Conservation (phyloP, 2,888 invertebrate species). For the Sisyra nigra region DNA sequence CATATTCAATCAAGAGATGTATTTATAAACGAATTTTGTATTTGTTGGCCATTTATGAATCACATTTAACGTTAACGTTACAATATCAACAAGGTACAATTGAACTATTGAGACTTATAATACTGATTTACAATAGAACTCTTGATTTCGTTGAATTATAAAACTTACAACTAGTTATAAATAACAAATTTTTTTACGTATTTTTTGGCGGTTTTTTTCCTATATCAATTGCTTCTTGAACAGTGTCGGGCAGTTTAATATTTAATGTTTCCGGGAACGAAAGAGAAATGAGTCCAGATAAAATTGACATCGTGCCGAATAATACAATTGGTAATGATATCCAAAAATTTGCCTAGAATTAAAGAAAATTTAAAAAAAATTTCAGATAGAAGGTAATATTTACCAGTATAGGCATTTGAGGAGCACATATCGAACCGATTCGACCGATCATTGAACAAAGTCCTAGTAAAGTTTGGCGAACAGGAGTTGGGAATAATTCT, state of each 20-base stretch:
- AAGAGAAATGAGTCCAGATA: conserved; percentile 43
- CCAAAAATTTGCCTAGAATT: conserved; percentile 25
- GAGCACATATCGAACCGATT: conserved; percentile 46
- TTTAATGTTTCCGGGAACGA: conserved; percentile 55
- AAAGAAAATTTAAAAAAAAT: background rate
- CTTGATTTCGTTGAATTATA: too few relatives aligned
- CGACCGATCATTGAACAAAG: conserved; percentile 48
- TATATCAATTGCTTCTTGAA: conserved; percentile 46
- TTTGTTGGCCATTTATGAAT: too few relatives aligned
- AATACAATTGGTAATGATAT: conserved; percentile 37
- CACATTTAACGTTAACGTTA: too few relatives aligned
- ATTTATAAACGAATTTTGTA: too few relatives aligned
- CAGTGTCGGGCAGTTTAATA: conserved; percentile 46
- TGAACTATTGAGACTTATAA: too few relatives aligned
- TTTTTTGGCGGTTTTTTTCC: conserved; percentile 14
- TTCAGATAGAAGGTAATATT: conserved; percentile 14
- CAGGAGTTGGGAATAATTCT: conserved; percentile 49
- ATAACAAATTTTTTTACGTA: too few relatives aligned
- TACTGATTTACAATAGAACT: too few relatives aligned
- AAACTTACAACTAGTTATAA: too few relatives aligned
- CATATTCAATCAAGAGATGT: too few relatives aligned
- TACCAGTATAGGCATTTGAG: conserved; percentile 50
- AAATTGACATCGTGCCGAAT: conserved; percentile 41
- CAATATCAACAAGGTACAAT: too few relatives aligned
- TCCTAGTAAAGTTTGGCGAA: conserved; percentile 44